Percentiles rank a stretch among this genome's conserved stretches.
These are phyloP conservation scores for Atrichornis clamosus DNA, from an alignment of 2,113 vertebrate genomes.

Conservation along the genomic window DNA sequence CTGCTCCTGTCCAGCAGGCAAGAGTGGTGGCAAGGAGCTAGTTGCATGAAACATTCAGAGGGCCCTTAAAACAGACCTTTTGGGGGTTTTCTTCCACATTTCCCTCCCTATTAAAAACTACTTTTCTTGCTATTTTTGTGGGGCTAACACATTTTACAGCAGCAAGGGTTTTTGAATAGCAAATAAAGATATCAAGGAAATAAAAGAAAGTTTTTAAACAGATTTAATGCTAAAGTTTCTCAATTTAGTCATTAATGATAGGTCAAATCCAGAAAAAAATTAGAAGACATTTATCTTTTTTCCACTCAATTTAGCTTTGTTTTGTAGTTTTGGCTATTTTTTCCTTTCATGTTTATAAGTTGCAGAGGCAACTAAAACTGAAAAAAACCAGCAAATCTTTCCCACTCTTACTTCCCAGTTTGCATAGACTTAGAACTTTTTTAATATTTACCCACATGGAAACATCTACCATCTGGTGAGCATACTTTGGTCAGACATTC, in stretches of 20 bases:
- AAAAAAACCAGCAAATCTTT: not conserved
- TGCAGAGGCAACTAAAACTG: not conserved
- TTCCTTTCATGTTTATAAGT: not conserved
- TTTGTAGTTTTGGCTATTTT: not conserved
- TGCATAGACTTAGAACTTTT: not conserved
- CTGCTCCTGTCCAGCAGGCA: not conserved
- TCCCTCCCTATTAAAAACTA: not conserved
- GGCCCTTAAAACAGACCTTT: not conserved
- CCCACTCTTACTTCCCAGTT: not conserved
- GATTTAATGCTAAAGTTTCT: not conserved
- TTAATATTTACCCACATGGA: conserved; percentile 13
- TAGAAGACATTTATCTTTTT: not conserved
- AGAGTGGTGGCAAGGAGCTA: rapidly evolving
- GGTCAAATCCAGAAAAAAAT: not conserved
- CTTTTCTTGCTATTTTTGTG: not conserved
- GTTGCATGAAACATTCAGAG: not conserved
- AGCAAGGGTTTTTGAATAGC: not conserved
- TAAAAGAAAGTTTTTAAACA: not conserved
- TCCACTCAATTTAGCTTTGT: not conserved
- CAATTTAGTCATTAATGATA: not conserved
- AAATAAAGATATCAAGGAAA: not conserved
- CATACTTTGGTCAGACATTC: not conserved
- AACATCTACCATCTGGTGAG: conserved; percentile 53
- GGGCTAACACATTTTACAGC: not conserved
- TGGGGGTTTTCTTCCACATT: not conserved